Conservation (phyloP, 2,888 invertebrate genomes). For the Leptura quadrifasciata region DNA sequence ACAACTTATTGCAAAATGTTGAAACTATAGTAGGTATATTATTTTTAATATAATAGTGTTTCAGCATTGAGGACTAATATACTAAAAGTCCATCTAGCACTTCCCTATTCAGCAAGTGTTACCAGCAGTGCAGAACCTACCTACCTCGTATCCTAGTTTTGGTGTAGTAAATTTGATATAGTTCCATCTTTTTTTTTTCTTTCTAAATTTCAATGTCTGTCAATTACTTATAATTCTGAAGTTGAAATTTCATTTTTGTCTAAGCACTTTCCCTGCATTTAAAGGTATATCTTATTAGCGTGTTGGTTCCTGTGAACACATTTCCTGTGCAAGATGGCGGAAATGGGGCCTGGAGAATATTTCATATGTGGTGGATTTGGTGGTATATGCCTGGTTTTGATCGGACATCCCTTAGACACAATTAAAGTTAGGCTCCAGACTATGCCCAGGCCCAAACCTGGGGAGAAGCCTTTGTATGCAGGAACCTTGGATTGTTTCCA, state of each 20-base stretch:
- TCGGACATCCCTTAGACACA: slow-evolving; percentile 98
- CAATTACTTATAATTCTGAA: neutral
- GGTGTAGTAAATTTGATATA: neutral
- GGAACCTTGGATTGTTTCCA: slow-evolving; percentile 96
- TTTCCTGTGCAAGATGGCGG: slow-evolving; percentile 64
- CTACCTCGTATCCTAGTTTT: too few relatives aligned
- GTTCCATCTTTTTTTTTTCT: neutral
- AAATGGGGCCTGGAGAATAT: slow-evolving; percentile 89
- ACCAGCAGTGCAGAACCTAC: too few relatives aligned
- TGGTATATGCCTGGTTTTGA: slow-evolving; percentile 94
- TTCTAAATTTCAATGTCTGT: neutral
- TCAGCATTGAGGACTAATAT: too few relatives aligned
- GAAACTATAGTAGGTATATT: too few relatives aligned
- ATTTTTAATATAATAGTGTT: too few relatives aligned
- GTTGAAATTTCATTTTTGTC: too few relatives aligned
- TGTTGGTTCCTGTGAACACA: neutral
- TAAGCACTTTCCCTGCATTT: neutral
- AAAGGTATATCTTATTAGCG: neutral
- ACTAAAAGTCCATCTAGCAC: too few relatives aligned
- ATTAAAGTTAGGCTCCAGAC: slow-evolving; percentile 96
- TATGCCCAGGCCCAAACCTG: slow-evolving; percentile 88
- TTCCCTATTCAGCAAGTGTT: too few relatives aligned
- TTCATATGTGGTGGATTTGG: slow-evolving; percentile 98
- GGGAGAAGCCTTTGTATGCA: slow-evolving; percentile 85
- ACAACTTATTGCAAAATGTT: too few relatives aligned